phyloP scores from a whole-genome alignment of 2,888 invertebrate genomes.

The Creontiades dilutus region DNA sequence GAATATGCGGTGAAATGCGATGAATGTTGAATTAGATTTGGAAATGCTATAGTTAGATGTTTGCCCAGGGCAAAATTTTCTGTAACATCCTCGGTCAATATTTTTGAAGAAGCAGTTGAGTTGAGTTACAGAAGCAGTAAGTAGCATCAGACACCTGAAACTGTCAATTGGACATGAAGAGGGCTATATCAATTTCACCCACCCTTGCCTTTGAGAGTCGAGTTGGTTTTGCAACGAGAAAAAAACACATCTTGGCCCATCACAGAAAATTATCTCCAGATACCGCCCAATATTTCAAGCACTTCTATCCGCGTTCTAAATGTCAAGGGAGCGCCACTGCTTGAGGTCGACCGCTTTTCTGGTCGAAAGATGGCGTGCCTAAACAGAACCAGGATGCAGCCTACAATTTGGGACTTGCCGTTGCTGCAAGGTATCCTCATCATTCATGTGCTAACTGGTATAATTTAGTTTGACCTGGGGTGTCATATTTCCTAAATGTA shows the following conservation, averaged over 20 bases:
- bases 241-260: background rate
- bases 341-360: slow-evolving; percentile 31
- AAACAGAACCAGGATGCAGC: background rate
- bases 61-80: too few species aligned
- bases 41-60: too few species aligned
- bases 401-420: background rate
- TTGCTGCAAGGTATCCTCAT: background rate
- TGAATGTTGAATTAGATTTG: too few species aligned
- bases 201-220: background rate
- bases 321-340: slow-evolving; percentile 17
- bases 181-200: too few species aligned
- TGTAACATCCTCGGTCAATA: too few species aligned
- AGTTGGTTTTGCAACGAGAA: background rate
- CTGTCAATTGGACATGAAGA: too few species aligned
- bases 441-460: background rate
- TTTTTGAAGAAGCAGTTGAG: too few species aligned
- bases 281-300: slow-evolving; percentile 18
- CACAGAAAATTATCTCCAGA: slow-evolving; percentile 19
- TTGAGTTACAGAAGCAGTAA: too few species aligned
- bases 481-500: background rate
- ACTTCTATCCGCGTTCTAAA: slow-evolving; percentile 22
- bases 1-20: too few species aligned
- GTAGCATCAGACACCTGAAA: too few species aligned
- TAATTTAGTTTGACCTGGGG: background rate
- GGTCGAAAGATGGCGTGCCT: background rate